Evolutionary conservation across 2,113 vertebrate genomes (phyloP).

Genomic region (Eulemur rufifrons): DNA sequence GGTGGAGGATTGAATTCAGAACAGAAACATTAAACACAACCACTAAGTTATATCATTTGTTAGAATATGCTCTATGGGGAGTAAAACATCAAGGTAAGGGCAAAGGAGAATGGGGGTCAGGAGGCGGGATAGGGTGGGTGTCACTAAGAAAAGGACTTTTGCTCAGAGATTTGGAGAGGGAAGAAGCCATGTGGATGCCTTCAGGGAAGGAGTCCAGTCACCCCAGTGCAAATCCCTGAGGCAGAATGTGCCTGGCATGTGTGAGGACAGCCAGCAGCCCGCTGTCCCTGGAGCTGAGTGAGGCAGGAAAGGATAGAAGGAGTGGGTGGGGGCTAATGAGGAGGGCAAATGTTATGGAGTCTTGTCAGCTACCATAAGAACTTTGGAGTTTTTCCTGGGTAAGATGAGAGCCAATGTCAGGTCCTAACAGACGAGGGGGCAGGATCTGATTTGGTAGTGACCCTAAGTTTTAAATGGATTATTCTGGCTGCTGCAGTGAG

Average conservation of each 20-base stretch:
- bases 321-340: no score
- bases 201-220: not conserved
- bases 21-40: not conserved
- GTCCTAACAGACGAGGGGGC: not conserved
- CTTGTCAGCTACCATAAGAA: not conserved
- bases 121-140: not conserved
- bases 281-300: not conserved
- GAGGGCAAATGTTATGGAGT: not conserved
- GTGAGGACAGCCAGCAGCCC: not conserved
- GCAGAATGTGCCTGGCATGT: not conserved
- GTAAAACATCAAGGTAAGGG: not conserved
- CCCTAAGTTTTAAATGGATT: not conserved
- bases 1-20: not conserved
- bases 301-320: not conserved
- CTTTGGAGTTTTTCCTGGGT: not conserved
- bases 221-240: not conserved
- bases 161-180: not conserved
- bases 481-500: not conserved
- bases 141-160: not conserved
- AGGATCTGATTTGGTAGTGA: not conserved
- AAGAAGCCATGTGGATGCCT: not conserved
- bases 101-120: fast-evolving
- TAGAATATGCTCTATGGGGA: not conserved
- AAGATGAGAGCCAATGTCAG: not conserved
- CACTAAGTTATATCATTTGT: not conserved